These are phyloP conservation scores for Rhinoraja longicauda DNA, from an alignment of 2,797 vertebrate genomes.

Conservation along the genomic window DNA sequence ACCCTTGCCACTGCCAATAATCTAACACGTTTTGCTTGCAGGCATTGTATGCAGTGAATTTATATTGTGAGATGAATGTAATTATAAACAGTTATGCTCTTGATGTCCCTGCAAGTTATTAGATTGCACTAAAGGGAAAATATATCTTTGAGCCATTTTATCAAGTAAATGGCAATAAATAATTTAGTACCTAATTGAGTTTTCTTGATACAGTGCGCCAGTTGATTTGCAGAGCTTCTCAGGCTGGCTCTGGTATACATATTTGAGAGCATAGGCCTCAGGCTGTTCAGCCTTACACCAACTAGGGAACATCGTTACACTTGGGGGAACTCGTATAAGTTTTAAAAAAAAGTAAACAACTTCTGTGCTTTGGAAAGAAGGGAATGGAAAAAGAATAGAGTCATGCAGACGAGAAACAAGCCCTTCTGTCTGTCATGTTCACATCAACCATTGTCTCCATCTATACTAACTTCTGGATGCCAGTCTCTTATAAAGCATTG, in stretches of 20 bases:
- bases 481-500: neutral
- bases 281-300: neutral
- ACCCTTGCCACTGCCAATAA: neutral
- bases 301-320: neutral
- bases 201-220: neutral
- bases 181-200: constrained; percentile 19
- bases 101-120: constrained; percentile 32
- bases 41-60: neutral
- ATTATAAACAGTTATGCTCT: constrained; percentile 1
- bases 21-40: neutral
- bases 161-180: constrained; percentile 22
- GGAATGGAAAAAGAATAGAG: neutral
- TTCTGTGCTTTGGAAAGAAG: neutral
- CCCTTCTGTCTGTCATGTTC: neutral
- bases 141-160: constrained; percentile 20
- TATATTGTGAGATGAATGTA: constrained; percentile 27
- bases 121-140: neutral
- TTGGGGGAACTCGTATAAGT: neutral
- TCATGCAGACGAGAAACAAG: neutral
- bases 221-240: constrained; percentile 20
- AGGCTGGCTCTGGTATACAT: neutral
- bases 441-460: neutral
- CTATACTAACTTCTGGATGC: neutral
- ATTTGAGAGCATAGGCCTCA: neutral
- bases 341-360: neutral